Evolutionary conservation across 2,797 vertebrate species (phyloP).

Genomic region (Tamandua tetradactyla): DNA sequence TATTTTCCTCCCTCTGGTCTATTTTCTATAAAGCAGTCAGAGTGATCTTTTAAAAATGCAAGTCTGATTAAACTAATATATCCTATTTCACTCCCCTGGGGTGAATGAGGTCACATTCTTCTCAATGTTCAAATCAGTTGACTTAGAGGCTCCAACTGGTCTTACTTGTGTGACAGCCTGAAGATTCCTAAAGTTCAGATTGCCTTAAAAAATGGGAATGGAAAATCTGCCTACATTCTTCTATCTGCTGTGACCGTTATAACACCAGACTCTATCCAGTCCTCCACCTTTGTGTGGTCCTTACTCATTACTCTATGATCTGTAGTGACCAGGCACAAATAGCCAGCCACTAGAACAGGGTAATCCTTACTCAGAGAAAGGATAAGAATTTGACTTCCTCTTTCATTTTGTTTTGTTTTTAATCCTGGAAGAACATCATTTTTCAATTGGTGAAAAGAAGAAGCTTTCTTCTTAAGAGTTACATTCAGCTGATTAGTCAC

Average conservation of each 20-base stretch:
- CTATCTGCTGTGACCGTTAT: background rate
- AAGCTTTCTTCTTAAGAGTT: background rate
- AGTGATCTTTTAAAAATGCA: conserved; percentile 55
- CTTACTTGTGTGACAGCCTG: conserved; percentile 62
- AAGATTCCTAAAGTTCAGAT: conserved; percentile 69
- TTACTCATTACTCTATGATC: background rate
- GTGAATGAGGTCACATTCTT: conserved; percentile 76
- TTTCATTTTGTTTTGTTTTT: background rate
- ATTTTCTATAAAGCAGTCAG: conserved; percentile 62
- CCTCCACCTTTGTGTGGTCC: background rate
- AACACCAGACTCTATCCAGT: background rate
- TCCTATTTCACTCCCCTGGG: conserved; percentile 63
- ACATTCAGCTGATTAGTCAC: background rate
- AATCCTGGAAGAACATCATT: background rate
- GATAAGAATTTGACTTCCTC: no score
- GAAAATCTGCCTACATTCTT: conserved; percentile 29
- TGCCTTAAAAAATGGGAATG: conserved; percentile 61
- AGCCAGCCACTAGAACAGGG: background rate
- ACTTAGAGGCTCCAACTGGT: conserved; percentile 52
- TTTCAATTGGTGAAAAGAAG: background rate
- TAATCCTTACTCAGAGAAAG: background rate
- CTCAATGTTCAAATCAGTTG: conserved; percentile 68
- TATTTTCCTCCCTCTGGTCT: conserved; percentile 49
- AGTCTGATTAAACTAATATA: conserved; percentile 72
- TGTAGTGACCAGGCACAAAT: background rate